Evolutionary conservation across 2,113 vertebrate species (phyloP).

Genomic region (Miniopterus natalensis): DNA sequence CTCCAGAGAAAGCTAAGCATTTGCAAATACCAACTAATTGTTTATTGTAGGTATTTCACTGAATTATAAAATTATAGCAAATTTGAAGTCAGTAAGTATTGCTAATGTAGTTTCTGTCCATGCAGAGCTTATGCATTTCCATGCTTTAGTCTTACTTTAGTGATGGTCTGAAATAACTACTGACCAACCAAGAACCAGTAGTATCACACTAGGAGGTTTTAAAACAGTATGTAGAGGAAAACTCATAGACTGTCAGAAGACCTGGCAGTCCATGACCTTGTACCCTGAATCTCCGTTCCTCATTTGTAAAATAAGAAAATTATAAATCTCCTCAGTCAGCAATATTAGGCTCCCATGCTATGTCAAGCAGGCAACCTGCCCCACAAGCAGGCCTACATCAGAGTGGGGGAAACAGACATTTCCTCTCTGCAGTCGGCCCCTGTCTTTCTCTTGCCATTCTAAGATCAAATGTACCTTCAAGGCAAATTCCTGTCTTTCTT

Average conservation of each 20-base stretch:
- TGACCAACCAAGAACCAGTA: neutral
- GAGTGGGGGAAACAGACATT: neutral
- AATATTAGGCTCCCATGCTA: neutral
- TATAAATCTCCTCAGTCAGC: neutral
- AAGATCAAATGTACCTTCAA: neutral
- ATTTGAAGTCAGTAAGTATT: slow-evolving; percentile 48
- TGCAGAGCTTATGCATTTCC: neutral
- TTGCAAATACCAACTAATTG: slow-evolving; percentile 62
- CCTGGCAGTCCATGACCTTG: neutral
- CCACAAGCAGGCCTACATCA: neutral
- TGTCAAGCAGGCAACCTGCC: neutral
- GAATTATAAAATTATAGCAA: slow-evolving; percentile 59
- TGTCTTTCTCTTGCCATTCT: slow-evolving; percentile 21
- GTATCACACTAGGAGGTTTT: neutral
- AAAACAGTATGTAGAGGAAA: neutral
- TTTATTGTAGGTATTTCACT: slow-evolving; percentile 22
- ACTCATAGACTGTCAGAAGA: neutral
- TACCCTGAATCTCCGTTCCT: neutral
- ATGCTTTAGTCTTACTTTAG: neutral
- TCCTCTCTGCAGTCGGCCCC: neutral
- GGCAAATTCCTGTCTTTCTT: neutral
- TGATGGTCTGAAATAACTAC: neutral
- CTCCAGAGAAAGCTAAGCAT: slow-evolving; percentile 68
- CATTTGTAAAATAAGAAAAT: neutral
- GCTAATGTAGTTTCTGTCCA: neutral